Conservation (phyloP, 92 coral and sea anemone species). For the Epizoanthus stellaris region DNA sequence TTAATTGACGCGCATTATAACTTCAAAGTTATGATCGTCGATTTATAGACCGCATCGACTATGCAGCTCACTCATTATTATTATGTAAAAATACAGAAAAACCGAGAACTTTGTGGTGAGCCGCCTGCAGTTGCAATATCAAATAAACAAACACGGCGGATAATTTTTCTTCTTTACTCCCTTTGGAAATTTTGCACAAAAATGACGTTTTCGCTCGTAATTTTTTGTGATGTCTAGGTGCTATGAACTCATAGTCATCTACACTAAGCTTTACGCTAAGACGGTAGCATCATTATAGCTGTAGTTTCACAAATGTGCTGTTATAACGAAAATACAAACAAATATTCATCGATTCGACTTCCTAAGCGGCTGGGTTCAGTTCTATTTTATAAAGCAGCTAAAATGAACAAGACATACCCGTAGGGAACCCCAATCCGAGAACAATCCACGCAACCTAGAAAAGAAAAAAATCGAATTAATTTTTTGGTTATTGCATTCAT, state of each 20-base stretch:
- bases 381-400: not conserved
- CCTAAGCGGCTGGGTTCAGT: not conserved
- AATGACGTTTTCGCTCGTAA: not conserved
- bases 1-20: too few relatives aligned
- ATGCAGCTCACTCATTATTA: not conserved
- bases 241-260: too few relatives aligned
- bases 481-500: not conserved
- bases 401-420: constrained; percentile 36
- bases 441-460: constrained; percentile 17
- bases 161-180: not conserved
- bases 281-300: too few relatives aligned
- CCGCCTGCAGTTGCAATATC: not conserved
- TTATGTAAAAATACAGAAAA: not conserved
- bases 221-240: not conserved
- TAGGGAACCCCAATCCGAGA: not conserved
- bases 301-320: too few relatives aligned
- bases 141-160: constrained; percentile 21
- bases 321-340: too few relatives aligned
- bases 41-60: not conserved
- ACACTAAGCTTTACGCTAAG: too few relatives aligned
- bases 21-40: too few relatives aligned
- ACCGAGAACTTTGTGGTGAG: constrained; percentile 3
- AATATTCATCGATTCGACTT: not conserved
- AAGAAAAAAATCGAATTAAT: not conserved
- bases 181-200: constrained; percentile 7